These are phyloP conservation scores for Acrossocheilus fasciatus DNA, from an alignment of 2,797 vertebrate genomes.

Conservation along the genomic window DNA sequence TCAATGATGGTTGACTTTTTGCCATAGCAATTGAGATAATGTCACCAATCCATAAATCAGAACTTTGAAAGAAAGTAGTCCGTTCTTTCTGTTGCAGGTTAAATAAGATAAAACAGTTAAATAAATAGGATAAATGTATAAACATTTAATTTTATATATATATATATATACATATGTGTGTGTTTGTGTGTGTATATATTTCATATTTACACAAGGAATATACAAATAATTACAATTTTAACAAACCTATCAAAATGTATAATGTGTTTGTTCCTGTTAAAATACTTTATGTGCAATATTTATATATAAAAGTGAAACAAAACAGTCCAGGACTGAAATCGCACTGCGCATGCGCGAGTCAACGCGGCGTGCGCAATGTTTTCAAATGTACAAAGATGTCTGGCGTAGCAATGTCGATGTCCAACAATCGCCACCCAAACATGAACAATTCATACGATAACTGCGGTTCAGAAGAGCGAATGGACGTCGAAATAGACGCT, in stretches of 20 bases:
- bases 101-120: not conserved
- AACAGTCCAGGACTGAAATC: not conserved
- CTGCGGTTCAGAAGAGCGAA: constrained; percentile 64
- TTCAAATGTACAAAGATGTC: constrained; percentile 66
- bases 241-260: no score
- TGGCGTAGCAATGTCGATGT: constrained; percentile 58
- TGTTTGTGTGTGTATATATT: no score
- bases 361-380: constrained; percentile 60
- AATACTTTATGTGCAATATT: no score
- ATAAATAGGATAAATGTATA: not conserved
- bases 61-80: not conserved
- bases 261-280: no score
- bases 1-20: not conserved
- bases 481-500: constrained; percentile 75
- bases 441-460: constrained; percentile 60
- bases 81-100: not conserved
- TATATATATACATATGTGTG: no score
- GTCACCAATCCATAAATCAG: not conserved
- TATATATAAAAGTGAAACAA: not conserved
- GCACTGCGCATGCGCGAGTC: constrained; percentile 60
- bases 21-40: not conserved
- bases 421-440: constrained; percentile 59
- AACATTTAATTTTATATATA: no score
- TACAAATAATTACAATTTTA: no score
- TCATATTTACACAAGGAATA: no score